phyloP scores from a whole-genome alignment of 1,140 invertebrate species.

The Drosophila serrata region DNA sequence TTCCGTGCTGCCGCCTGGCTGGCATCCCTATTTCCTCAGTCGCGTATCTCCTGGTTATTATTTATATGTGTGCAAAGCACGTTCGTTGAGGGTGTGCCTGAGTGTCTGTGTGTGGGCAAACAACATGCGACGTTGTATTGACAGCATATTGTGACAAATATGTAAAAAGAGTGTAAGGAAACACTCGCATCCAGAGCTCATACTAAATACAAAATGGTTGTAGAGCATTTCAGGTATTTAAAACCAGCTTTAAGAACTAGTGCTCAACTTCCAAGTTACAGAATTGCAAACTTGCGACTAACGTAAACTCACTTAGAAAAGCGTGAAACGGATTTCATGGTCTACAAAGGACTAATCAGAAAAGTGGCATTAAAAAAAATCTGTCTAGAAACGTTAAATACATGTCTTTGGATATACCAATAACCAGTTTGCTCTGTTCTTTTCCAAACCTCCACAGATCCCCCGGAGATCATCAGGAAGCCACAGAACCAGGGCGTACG shows the following conservation, averaged over 20 bases:
- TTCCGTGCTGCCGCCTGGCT: constrained; percentile 19
- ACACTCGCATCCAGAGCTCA: constrained; percentile 5
- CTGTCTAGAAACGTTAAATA: constrained; percentile 2
- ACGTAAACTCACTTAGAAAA: too few relatives aligned
- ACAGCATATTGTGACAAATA: constrained; percentile 84
- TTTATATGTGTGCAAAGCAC: constrained; percentile 59
- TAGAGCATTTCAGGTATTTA: constrained; percentile 18
- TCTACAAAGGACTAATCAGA: too few relatives aligned
- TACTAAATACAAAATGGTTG: constrained; percentile 22
- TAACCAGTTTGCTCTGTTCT: constrained; percentile 59
- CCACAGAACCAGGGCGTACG: constrained; percentile 95
- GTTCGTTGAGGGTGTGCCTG: constrained; percentile 42
- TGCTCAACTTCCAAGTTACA: too few relatives aligned
- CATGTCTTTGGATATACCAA: background rate
- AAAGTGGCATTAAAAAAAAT: constrained; percentile 17
- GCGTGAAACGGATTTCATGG: too few relatives aligned
- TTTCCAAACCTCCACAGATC: constrained; percentile 89
- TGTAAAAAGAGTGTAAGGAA: constrained; percentile 64
- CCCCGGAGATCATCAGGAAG: constrained; percentile 94
- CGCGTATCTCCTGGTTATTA: constrained; percentile 36
- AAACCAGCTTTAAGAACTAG: constrained; percentile 31
- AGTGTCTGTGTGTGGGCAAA: constrained; percentile 61
- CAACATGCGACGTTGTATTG: constrained; percentile 75
- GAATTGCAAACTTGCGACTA: too few relatives aligned
- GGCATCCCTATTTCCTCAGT: constrained; percentile 37